Evolutionary conservation across 2,113 vertebrate genomes (phyloP).

Genomic region (Paraplagusia blochii): DNA sequence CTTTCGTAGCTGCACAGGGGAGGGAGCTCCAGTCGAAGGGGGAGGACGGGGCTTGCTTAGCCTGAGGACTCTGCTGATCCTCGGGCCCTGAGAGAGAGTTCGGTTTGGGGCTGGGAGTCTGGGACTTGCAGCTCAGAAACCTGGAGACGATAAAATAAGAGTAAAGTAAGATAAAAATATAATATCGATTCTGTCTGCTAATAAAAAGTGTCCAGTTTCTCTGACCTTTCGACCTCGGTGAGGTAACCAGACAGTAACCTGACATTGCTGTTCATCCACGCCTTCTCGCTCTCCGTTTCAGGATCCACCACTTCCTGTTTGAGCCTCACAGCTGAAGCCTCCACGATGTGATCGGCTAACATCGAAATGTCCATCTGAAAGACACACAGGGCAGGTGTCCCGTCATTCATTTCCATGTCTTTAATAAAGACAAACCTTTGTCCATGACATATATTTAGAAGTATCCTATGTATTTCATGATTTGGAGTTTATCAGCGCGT

Average conservation of each 20-base stretch:
- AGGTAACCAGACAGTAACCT: constrained; percentile 97
- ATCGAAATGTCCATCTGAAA: constrained; percentile 92
- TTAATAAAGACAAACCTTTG: not conserved
- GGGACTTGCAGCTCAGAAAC: constrained; percentile 83
- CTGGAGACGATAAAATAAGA: constrained; percentile 63
- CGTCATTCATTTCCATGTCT: not conserved
- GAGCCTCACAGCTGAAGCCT: constrained; percentile 88
- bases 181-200: not conserved
- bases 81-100: constrained; percentile 61
- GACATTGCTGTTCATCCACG: constrained; percentile 84
- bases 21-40: constrained; percentile 90
- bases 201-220: not conserved
- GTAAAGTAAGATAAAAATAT: not conserved
- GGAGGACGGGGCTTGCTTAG: constrained; percentile 84
- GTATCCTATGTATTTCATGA: too few relatives aligned
- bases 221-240: constrained; percentile 83
- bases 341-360: constrained; percentile 93
- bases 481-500: too few relatives aligned
- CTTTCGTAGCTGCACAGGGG: constrained; percentile 89
- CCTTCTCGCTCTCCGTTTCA: constrained; percentile 71
- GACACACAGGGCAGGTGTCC: not conserved
- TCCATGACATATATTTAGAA: not conserved
- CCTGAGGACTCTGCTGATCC: constrained; percentile 81
- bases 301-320: constrained; percentile 87
- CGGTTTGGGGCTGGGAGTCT: constrained; percentile 79